Percentiles rank a stretch among this genome's conserved stretches.
Evolutionary conservation across 2,113 vertebrate species (phyloP).

Genomic region (Oceanites oceanicus): DNA sequence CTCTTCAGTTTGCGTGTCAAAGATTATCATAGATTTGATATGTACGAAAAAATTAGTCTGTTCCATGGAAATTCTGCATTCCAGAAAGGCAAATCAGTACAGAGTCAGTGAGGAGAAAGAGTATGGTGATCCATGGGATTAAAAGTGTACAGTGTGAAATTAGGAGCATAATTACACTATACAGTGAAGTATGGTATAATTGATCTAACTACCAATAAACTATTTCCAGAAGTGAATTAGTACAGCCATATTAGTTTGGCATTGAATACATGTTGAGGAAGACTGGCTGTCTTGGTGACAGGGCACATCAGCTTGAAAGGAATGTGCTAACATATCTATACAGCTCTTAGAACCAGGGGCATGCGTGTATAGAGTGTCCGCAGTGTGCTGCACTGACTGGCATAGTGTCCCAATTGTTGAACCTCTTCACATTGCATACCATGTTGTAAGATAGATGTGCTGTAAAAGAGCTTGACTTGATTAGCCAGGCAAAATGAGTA

Average conservation of each 20-base stretch:
- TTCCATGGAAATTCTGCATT: neutral
- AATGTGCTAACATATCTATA: neutral
- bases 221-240: neutral
- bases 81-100: neutral
- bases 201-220: neutral
- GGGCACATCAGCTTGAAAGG: neutral
- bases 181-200: neutral
- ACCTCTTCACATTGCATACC: neutral
- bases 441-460: neutral
- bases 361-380: neutral
- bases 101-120: neutral
- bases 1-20: neutral
- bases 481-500: neutral
- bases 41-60: neutral
- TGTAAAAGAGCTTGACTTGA: neutral
- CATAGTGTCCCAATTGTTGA: neutral
- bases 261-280: neutral
- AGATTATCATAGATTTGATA: neutral
- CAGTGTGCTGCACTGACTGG: neutral
- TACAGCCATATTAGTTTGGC: neutral
- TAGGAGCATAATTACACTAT: neutral
- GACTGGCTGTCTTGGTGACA: neutral
- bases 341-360: neutral
- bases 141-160: neutral
- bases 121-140: neutral